Evolutionary conservation across 2,113 vertebrate genomes (phyloP).

Genomic region (Alethe diademata): DNA sequence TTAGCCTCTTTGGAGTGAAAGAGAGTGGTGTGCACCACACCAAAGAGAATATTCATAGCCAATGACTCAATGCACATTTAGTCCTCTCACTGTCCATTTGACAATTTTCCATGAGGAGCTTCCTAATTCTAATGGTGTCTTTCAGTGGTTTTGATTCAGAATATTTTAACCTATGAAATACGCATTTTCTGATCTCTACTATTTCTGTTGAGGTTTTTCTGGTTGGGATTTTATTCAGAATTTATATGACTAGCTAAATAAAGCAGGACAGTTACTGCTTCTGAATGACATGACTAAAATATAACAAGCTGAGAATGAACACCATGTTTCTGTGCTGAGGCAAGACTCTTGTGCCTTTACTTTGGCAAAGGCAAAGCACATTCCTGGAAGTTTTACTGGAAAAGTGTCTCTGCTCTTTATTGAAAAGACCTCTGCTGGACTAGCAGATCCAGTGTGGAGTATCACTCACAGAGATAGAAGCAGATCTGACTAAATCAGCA

Average conservation of each 20-base stretch:
- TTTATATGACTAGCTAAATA: background rate
- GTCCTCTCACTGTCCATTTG: background rate
- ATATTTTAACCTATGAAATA: background rate
- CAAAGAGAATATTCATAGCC: background rate
- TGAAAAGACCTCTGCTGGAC: background rate
- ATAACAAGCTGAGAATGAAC: background rate
- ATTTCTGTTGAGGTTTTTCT: background rate
- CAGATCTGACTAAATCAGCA: background rate
- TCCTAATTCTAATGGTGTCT: background rate
- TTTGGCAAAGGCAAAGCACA: background rate
- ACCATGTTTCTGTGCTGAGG: background rate
- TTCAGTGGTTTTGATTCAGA: background rate
- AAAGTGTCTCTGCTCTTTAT: background rate
- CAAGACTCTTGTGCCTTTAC: background rate
- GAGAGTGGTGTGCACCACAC: background rate
- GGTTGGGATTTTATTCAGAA: background rate
- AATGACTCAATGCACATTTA: background rate
- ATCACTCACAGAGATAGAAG: background rate
- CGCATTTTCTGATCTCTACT: background rate
- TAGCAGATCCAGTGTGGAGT: background rate
- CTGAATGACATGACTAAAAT: background rate
- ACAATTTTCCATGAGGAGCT: background rate
- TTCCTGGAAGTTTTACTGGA: background rate
- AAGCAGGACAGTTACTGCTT: background rate
- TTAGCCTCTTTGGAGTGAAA: background rate